A percentile compares a stretch with the other conserved stretches of the same genome.
Conservation (phyloP, 2,797 vertebrate species). For the Phalloptychus januarius region DNA sequence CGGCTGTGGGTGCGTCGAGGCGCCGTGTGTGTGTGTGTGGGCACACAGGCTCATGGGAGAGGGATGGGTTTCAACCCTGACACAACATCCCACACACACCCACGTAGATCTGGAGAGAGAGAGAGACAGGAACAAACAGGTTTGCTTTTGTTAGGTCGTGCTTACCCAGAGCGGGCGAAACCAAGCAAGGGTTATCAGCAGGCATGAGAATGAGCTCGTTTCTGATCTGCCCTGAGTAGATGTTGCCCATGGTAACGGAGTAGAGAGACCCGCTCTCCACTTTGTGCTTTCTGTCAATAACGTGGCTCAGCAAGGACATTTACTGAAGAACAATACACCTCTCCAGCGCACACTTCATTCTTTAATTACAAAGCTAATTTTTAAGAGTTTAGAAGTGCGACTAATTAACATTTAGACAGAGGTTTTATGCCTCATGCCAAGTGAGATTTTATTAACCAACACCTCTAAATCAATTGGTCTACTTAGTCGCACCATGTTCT, state of each 20-base stretch:
- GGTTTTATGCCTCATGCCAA: background rate
- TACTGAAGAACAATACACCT: conserved; percentile 19
- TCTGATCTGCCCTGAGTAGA: conserved; percentile 58
- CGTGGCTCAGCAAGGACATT: conserved; percentile 36
- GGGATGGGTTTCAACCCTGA: conserved; percentile 78
- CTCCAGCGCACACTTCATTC: background rate
- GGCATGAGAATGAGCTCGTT: conserved; percentile 64
- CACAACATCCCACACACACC: conserved; percentile 75
- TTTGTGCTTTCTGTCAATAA: conserved; percentile 54
- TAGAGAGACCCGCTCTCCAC: conserved; percentile 39
- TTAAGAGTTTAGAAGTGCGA: background rate
- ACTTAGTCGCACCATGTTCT: background rate
- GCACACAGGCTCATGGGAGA: conserved; percentile 81
- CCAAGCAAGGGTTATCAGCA: conserved; percentile 41
- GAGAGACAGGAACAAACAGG: conserved; percentile 37
- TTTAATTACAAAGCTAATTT: background rate
- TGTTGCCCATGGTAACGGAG: conserved; percentile 69
- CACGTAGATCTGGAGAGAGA: conserved; percentile 67
- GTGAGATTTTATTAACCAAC: background rate
- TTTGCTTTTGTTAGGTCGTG: conserved; percentile 43
- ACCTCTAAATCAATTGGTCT: background rate
- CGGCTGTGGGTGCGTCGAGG: conserved; percentile 69
- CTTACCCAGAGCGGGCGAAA: conserved; percentile 44
- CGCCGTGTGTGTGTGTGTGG: conserved; percentile 77
- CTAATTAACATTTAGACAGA: background rate